These are phyloP conservation scores for Chrosomus eos DNA, from an alignment of 2,797 vertebrate species.

Conservation along the genomic window DNA sequence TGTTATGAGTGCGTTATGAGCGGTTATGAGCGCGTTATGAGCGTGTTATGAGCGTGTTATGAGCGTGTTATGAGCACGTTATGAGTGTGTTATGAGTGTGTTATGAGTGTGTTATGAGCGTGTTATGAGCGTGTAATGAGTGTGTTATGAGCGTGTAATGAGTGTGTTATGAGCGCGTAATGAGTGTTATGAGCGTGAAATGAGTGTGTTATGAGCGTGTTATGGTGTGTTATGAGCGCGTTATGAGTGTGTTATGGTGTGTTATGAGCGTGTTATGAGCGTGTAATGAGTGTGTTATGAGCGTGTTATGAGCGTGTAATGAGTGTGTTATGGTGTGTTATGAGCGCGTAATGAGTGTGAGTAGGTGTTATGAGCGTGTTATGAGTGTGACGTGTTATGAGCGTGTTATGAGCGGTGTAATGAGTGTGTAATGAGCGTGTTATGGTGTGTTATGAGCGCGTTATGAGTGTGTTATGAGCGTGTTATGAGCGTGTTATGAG, in stretches of 20 bases:
- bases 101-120: background rate
- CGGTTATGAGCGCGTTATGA: constrained; percentile 13
- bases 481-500: background rate
- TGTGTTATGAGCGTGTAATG: background rate
- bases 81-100: background rate
- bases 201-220: background rate
- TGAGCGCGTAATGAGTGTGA: background rate
- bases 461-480: background rate
- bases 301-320: background rate
- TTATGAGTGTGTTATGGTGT: background rate
- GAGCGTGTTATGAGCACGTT: background rate
- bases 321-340: constrained; percentile 5
- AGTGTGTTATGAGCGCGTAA: background rate
- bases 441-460: background rate
- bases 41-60: background rate
- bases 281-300: constrained; percentile 1
- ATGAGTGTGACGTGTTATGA: constrained; percentile 33
- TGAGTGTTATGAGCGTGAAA: background rate
- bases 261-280: background rate
- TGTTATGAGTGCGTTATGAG: constrained; percentile 21
- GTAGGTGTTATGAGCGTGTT: background rate
- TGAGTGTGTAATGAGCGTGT: background rate
- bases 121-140: background rate
- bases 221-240: background rate
- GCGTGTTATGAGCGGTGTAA: constrained; percentile 23